Evolutionary conservation across 53 echinoderm and acorn worm species (phyloP).

Genomic region (Pentamera pediparva): DNA sequence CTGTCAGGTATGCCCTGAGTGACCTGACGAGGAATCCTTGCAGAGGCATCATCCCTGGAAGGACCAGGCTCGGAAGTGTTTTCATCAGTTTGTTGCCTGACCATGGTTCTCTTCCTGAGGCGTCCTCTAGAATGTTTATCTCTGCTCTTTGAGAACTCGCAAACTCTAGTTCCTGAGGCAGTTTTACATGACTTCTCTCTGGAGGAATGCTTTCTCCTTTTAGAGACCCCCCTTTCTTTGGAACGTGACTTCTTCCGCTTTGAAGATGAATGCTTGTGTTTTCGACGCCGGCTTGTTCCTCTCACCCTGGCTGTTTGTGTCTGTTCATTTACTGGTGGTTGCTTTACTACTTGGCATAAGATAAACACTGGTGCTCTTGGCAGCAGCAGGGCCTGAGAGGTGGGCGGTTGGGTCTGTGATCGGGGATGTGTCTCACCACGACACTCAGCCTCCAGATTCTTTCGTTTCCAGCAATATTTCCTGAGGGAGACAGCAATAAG

Average conservation of each 20-base stretch:
- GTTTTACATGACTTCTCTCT: too few species aligned
- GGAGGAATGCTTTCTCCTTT: neutral
- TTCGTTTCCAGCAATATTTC: slow-evolving; percentile 15
- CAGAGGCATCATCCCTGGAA: too few species aligned
- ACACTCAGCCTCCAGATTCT: slow-evolving; percentile 19
- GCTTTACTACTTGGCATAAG: slow-evolving; percentile 14
- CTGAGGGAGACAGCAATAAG: neutral
- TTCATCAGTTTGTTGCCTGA: too few species aligned
- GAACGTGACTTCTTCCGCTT: too few species aligned
- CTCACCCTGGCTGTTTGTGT: too few species aligned
- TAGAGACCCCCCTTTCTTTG: neutral
- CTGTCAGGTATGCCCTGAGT: neutral
- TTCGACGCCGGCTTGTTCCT: too few species aligned
- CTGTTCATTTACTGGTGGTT: neutral
- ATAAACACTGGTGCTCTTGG: slow-evolving; percentile 17
- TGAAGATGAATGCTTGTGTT: too few species aligned
- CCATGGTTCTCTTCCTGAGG: too few species aligned
- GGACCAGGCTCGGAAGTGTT: too few species aligned
- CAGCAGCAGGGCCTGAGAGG: neutral
- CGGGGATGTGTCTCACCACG: neutral
- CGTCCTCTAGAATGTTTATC: neutral
- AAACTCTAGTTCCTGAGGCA: too few species aligned
- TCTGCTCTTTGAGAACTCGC: neutral
- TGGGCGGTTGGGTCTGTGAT: neutral
- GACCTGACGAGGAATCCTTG: neutral